Base-by-base conservation (phyloP, 2,797 vertebrate species). In the Agapornis canus region DNA sequence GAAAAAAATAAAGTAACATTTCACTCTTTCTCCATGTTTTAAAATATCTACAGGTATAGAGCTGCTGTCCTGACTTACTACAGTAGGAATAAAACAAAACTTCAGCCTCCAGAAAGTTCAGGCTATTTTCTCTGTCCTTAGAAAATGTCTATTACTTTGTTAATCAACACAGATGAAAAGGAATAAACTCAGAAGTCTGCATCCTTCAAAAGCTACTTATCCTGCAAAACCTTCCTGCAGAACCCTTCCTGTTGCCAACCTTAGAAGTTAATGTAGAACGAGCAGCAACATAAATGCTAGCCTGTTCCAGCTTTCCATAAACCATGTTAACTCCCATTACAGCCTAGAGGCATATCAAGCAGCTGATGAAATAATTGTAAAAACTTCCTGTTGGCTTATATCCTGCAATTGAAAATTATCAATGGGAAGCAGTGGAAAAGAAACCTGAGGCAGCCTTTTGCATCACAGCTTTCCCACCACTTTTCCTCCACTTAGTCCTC, bases 341-440 rank as follows among this genome's bases (percentile, higher is more conserved):
- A 77, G 45, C 29, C 32, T n/a, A 54, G 20, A 82, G 35, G 26
- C 60, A 37, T 77, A 89, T 49, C 13, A 92, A 80, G 86, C 81
- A 82, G 29, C 42, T 77, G 82, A 66, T 13, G 13, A 80, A 94
- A 75, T 42, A n/a, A 52, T 65, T 68, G 76, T 43, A 1, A 31
- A 63, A 85, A 80, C 57, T 89, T 97, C 81, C 90, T 39, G 19
- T 80, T 77, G 42, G 56, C 51, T 82, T 92, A 77, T 25, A 90
- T 90, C 88, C 75, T 90, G 68, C 39, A 66, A 92, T 11, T 92
- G 90, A 93, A 95, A 91, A 71, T 4, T n/a, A 66, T 78, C 40
- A 87, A 63, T 29, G 51, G 66, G 70, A 86, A 92, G 65, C 49
- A 82, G 49, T 3, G 54, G 64, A 54, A 56, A 82, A 89, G 80